Percentiles rank a stretch among this genome's conserved stretches.
Conservation (phyloP, 2,797 vertebrate genomes). For the Rhinichthys osculus region DNA sequence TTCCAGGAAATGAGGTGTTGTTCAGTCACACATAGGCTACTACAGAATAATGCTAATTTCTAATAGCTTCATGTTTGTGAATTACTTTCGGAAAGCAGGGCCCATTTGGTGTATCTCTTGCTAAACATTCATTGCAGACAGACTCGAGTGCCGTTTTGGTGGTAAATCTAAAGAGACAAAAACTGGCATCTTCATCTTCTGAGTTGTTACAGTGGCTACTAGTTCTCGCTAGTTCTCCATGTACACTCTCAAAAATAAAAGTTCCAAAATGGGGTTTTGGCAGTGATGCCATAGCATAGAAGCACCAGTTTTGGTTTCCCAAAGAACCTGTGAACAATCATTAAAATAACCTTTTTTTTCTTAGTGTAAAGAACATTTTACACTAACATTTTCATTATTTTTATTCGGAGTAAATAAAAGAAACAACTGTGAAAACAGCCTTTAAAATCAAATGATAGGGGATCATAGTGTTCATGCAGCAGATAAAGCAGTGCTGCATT, state of each 20-base stretch:
- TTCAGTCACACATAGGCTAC: background rate
- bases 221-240: background rate
- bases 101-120: background rate
- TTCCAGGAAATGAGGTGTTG: background rate
- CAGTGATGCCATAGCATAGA: no score
- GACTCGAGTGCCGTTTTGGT: background rate
- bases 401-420: background rate
- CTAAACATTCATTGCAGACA: slow-evolving; percentile 1
- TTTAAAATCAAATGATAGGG: background rate
- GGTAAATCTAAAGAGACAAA: background rate
- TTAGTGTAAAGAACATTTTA: no score
- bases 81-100: background rate
- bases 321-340: no score
- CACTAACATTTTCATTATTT: no score
- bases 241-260: no score
- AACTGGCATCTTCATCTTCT: background rate
- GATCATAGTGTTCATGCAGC: background rate
- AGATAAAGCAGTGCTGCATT: background rate
- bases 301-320: no score
- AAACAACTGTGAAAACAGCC: background rate
- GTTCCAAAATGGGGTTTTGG: no score
- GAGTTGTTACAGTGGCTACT: background rate
- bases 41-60: background rate
- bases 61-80: background rate
- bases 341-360: no score